These are phyloP conservation scores for Trachops cirrhosus DNA, from an alignment of 2,797 vertebrate genomes.

Conservation along the genomic window DNA sequence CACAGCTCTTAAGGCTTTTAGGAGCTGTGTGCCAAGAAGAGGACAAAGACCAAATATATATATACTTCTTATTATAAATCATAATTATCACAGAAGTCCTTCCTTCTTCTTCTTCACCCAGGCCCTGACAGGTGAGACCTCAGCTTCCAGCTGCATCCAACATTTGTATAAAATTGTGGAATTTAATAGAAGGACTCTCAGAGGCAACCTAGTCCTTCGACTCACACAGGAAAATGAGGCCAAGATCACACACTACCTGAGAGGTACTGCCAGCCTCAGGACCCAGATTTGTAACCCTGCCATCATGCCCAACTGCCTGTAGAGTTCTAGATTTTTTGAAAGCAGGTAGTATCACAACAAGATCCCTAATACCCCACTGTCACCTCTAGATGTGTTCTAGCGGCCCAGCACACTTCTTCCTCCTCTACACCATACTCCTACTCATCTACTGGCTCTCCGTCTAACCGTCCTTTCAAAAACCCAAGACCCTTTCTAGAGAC, in stretches of 20 bases:
- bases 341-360: not conserved
- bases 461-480: not conserved
- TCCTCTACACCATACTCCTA: not conserved
- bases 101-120: not conserved
- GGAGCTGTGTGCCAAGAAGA: not conserved
- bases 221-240: not conserved
- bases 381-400: not conserved
- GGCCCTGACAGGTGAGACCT: not conserved
- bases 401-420: not conserved
- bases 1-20: not conserved
- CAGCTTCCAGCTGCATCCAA: not conserved
- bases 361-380: not conserved
- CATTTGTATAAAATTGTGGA: not conserved
- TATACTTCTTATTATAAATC: not conserved
- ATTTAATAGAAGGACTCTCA: slow-evolving; percentile 1
- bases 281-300: not conserved
- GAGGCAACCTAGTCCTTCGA: not conserved
- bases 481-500: not conserved
- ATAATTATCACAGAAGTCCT: not conserved
- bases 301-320: not conserved
- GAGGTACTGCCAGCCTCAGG: not conserved
- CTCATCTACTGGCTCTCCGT: not conserved
- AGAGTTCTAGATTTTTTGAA: not conserved
- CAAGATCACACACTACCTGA: not conserved
- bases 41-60: not conserved